Evolutionary conservation across 92 coral and sea anemone genomes (phyloP), one percentile per base, ranked within the genome.

Genomic region (Desmophyllum pertusum): DNA sequence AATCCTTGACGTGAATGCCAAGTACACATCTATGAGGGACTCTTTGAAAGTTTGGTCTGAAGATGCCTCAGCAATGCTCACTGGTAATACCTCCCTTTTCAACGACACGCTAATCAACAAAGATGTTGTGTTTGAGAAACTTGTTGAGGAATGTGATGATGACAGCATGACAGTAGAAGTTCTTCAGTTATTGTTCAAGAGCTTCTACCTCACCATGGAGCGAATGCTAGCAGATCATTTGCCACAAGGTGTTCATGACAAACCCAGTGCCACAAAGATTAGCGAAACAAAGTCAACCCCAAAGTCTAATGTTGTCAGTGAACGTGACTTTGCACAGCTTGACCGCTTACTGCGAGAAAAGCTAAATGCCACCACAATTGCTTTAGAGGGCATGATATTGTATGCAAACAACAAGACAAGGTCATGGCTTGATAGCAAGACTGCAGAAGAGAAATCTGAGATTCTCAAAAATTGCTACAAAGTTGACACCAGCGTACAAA

Each of bases 371-470:
- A 83, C 87, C 55, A 73, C 80, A 40, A 55, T 83, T 72, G 74
- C 64, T n/a, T 50, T 72, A n/a, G 87, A 83, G 74, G 87, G 81
- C 27, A 73, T 83, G 55, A 72, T 83, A 14, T 21, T 83, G 77
- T 69, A 69, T 69, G 78, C 77, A 10, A 69, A 69, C 64, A 66
- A 80, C 51, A 62, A 62, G 70, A 72, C 77, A 40, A 72, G 86
- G 46, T n/a, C 78, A 31, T 83, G 80, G 80, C 79, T 50, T 50
- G 79, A 82, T 31, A 46, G 19, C 69, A 50, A 50, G 79, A 55
- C 10, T 30, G 79, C 23, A 72, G 80, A 72, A 13, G 79, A 73
- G 55, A 53, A 23, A 23, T 30, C 8, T 40, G 50, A 55, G 70
- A 73, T 83, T 53, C 70, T 83, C 25, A 59, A 83, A 43, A 35